Evolutionary conservation across 2,888 invertebrate species (phyloP), one percentile per base, ranked within the genome.

Genomic region (Luperina nickerlii): DNA sequence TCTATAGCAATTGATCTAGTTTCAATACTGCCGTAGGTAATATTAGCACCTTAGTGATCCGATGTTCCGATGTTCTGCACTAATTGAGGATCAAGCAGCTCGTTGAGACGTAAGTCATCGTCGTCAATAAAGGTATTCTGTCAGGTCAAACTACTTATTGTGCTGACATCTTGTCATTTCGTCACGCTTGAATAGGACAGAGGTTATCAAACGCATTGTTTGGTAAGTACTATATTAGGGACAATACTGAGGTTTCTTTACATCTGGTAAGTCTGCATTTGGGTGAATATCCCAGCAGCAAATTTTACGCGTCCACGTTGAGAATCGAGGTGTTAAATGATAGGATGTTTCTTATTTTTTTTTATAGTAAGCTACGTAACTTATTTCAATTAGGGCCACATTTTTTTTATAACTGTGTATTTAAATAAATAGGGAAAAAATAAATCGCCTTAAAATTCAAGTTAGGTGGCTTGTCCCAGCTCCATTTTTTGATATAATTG

Each of bases 61-160:
- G 15, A 1, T 51, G 20, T 8, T 45, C 18, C 6, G 15, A 1
- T 51, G 20, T 8, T 51, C 32, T 8, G 20, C 24, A 69, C 48
- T 48, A 69, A 69, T 70, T 32, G 70, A 38, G 24, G 15, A 24
- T 15, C 15, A 32, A 51, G 32, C 2, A 24, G 15, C 15, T 32
- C 24, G 13, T 27, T 13, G 1, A 48, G 27, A 11, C 18, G n/a
- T 60, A 45, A 42, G 0, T 51, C 60, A 45, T 57, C 20, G 4
- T 48, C 20, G 27, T 51, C 18, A 51, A 68, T 32, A 7, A 8
- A 69, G 9, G n/a, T 38, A 65, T 81, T 66, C 48, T 74, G 42
- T 66, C 81, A 81, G 7, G 7, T 51, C n/a, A 32, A 80, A 80
- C 62, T 57, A 66, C 66, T 57, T 42, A 81, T 81, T 74, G 82